Evolutionary conservation across 2,797 vertebrate species (phyloP).

Genomic region (Ceryle rudis): DNA sequence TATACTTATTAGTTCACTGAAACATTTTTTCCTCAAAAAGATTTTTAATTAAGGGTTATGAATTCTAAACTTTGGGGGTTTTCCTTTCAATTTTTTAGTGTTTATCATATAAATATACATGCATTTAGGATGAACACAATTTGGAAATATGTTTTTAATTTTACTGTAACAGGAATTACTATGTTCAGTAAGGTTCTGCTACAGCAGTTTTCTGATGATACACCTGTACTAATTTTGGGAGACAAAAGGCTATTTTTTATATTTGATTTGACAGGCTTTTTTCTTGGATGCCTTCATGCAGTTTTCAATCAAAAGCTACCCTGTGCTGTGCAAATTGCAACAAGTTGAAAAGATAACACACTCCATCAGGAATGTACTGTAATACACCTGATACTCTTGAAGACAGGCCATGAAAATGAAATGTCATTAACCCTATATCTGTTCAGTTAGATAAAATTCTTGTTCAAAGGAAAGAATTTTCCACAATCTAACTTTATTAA

Average conservation of each 20-base stretch:
- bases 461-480: not conserved
- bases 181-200: not conserved
- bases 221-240: not conserved
- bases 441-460: not conserved
- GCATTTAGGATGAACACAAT: not conserved
- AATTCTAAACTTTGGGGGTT: not conserved
- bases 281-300: not conserved
- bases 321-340: not conserved
- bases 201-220: not conserved
- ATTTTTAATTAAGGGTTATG: not conserved
- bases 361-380: not conserved
- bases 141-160: not conserved
- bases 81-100: not conserved
- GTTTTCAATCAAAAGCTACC: not conserved
- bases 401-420: constrained; percentile 1
- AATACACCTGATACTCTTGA: not conserved
- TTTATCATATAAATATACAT: not conserved
- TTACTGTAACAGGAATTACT: not conserved
- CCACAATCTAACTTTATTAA: not conserved
- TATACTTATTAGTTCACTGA: not conserved
- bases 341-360: not conserved
- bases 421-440: not conserved
- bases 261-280: not conserved
- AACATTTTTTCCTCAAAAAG: not conserved
- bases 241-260: not conserved